Conservation (phyloP, 2,113 vertebrate genomes). For the Nannospalax galili region DNA sequence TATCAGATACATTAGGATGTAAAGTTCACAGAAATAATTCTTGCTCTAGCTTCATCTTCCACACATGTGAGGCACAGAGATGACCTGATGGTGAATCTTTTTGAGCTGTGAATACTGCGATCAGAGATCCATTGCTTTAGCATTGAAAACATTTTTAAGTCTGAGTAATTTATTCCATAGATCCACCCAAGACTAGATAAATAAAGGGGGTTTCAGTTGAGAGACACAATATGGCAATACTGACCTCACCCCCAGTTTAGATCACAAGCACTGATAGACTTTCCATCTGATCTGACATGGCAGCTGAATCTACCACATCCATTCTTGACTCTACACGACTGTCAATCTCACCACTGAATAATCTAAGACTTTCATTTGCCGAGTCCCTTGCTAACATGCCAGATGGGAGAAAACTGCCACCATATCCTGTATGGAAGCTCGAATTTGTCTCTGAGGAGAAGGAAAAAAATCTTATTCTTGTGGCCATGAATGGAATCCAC, state of each 20-base stretch:
- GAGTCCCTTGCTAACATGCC: conserved; percentile 57
- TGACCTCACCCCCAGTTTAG: conserved; percentile 44
- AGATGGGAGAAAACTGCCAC: conserved; percentile 67
- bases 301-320: conserved; percentile 69
- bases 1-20: too few species aligned
- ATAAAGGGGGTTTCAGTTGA: conserved; percentile 66
- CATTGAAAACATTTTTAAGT: conserved; percentile 8
- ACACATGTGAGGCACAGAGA: not conserved
- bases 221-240: conserved; percentile 46
- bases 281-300: conserved; percentile 67
- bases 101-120: not conserved
- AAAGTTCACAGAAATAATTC: not conserved
- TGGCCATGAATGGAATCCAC: conserved; percentile 22
- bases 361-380: conserved; percentile 60
- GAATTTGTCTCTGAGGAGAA: conserved; percentile 50
- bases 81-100: not conserved
- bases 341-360: conserved; percentile 68
- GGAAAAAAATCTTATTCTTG: not conserved
- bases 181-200: conserved; percentile 15
- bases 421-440: conserved; percentile 58
- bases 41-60: not conserved
- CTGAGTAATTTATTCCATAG: conserved; percentile 16
- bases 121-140: not conserved
- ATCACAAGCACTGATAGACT: conserved; percentile 73
- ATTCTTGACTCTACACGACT: conserved; percentile 61